Percentiles rank a stretch among this genome's conserved stretches.
Conservation (phyloP, 2,888 invertebrate genomes). For the Tortricodes alternella region DNA sequence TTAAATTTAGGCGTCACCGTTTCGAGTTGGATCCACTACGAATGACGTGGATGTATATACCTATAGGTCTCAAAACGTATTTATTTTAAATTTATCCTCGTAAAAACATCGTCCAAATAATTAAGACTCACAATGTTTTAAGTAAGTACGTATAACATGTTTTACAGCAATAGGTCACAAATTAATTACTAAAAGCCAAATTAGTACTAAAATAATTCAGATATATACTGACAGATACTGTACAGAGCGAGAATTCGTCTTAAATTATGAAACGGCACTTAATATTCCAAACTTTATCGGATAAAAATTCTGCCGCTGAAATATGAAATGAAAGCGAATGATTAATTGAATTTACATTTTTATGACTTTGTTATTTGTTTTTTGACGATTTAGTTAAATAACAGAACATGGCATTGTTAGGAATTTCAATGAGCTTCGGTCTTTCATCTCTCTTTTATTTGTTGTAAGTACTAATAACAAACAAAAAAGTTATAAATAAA, state of each 20-base stretch:
- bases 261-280: conserved; percentile 51
- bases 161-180: neutral
- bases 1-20: too few relatives aligned
- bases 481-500: too few relatives aligned
- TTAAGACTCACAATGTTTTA: too few relatives aligned
- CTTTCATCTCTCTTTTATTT: conserved; percentile 1
- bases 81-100: too few relatives aligned
- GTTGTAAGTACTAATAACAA: too few relatives aligned
- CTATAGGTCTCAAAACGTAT: too few relatives aligned
- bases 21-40: too few relatives aligned
- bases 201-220: conserved; percentile 1
- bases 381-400: conserved; percentile 18
- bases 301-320: conserved; percentile 47
- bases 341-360: conserved; percentile 30
- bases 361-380: conserved; percentile 29
- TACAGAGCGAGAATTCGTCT: neutral
- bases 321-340: conserved; percentile 39
- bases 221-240: conserved; percentile 1
- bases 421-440: neutral
- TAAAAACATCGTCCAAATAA: too few relatives aligned
- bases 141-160: too few relatives aligned
- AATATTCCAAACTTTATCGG: conserved; percentile 54
- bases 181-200: conserved; percentile 1
- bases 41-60: too few relatives aligned
- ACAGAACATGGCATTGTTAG: conserved; percentile 11